Percentiles rank a stretch among this genome's conserved stretches.
Evolutionary conservation across 2,113 vertebrate genomes (phyloP).

Genomic region (Tenebrosternarchus preto): DNA sequence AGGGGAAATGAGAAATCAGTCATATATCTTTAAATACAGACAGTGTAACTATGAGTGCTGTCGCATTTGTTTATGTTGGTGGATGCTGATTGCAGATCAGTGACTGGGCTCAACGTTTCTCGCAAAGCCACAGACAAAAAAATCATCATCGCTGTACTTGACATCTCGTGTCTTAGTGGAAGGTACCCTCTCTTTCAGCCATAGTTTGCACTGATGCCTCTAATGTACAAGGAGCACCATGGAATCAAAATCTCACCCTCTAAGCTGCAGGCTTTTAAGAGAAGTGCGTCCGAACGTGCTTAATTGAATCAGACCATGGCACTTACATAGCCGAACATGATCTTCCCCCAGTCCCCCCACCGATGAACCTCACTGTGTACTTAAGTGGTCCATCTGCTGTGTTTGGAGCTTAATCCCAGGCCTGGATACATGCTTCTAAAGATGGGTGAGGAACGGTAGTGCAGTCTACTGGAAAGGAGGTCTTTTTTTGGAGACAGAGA

Average conservation of each 20-base stretch:
- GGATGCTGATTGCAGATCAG: too few species aligned
- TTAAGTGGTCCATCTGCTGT: too few species aligned
- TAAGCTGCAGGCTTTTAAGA: constrained; percentile 38
- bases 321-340: constrained; percentile 37
- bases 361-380: too few species aligned
- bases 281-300: constrained; percentile 20
- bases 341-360: not conserved
- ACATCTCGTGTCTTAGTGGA: not conserved
- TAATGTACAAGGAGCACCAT: constrained; percentile 8
- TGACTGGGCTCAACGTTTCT: too few species aligned
- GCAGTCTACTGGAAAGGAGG: too few species aligned
- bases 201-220: not conserved
- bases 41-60: too few species aligned
- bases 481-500: too few species aligned
- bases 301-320: constrained; percentile 33
- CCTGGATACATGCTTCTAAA: too few species aligned
- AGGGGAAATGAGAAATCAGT: constrained; percentile 50
- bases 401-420: not conserved
- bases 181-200: not conserved
- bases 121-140: too few species aligned
- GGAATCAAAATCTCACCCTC: constrained; percentile 16
- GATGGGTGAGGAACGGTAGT: too few species aligned
- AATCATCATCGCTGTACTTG: too few species aligned
- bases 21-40: constrained; percentile 43
- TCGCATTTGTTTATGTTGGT: too few species aligned